Evolutionary conservation across 2,888 invertebrate species (phyloP).

Genomic region (Acleris emargana): DNA sequence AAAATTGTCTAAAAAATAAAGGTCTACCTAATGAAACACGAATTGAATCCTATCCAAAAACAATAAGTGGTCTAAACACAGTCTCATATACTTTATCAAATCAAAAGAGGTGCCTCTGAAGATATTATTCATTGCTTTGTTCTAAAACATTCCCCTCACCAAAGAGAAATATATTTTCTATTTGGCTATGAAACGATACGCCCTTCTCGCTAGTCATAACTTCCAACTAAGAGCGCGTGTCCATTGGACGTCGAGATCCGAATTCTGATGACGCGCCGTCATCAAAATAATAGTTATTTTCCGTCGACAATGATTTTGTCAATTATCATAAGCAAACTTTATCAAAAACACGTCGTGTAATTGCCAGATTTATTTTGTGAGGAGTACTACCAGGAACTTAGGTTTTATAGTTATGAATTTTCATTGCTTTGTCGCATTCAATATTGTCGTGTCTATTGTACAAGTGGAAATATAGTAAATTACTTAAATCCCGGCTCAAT

Average conservation of each 20-base stretch:
- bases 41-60: too few species aligned
- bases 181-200: conserved; percentile 35
- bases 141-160: conserved; percentile 25
- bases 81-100: too few species aligned
- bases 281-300: not conserved
- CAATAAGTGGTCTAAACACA: too few species aligned
- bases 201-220: conserved; percentile 49
- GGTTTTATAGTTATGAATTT: not conserved
- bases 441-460: too few species aligned
- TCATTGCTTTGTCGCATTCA: too few species aligned
- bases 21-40: too few species aligned
- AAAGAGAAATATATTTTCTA: conserved; percentile 34
- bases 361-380: too few species aligned
- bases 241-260: conserved; percentile 2
- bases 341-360: not conserved
- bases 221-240: conserved; percentile 38
- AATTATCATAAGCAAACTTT: not conserved
- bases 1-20: too few species aligned
- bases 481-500: too few species aligned
- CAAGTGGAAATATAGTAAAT: too few species aligned
- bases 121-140: not conserved
- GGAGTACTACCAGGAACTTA: too few species aligned
- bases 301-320: too few species aligned
- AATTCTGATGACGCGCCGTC: not conserved
- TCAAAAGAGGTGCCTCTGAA: conserved; percentile 4